phyloP scores from a whole-genome alignment of 2,797 vertebrate species.

The Harpagifer antarcticus region DNA sequence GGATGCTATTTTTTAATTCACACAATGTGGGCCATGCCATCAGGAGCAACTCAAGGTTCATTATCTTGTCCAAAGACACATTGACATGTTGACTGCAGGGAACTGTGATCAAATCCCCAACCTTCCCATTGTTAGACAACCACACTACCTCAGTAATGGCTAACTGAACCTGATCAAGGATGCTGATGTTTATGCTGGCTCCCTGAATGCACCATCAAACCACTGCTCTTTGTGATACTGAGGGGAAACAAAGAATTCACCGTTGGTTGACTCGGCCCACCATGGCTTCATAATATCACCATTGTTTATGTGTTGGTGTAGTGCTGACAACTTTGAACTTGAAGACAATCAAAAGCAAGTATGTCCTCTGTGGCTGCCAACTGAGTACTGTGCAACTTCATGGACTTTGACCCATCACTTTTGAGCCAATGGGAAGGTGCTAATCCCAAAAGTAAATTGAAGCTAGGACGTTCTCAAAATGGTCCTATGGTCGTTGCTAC shows the following conservation, averaged over 20 bases:
- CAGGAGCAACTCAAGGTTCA: too few relatives aligned
- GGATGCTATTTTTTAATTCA: too few relatives aligned
- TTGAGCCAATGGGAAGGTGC: neutral
- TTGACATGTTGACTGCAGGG: too few relatives aligned
- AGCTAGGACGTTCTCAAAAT: neutral
- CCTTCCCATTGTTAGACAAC: too few relatives aligned
- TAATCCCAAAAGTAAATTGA: neutral
- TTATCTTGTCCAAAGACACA: too few relatives aligned
- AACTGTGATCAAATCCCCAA: too few relatives aligned
- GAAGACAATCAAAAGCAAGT: neutral
- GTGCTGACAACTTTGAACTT: neutral
- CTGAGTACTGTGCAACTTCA: neutral
- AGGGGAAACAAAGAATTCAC: neutral
- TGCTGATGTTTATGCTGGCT: constrained; percentile 2
- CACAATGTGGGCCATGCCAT: too few relatives aligned
- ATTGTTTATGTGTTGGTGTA: neutral
- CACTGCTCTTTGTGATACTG: neutral
- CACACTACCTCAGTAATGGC: neutral
- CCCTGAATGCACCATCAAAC: constrained; percentile 10
- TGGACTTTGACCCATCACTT: neutral
- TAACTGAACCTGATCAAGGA: neutral
- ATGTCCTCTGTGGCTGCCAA: neutral
- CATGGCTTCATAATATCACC: neutral
- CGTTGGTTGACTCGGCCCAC: neutral
- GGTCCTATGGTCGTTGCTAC: neutral